Percentiles rank a stretch among this genome's conserved stretches.
These are phyloP conservation scores for Stenodema calcarata DNA, from an alignment of 2,888 invertebrate species.

Conservation along the genomic window DNA sequence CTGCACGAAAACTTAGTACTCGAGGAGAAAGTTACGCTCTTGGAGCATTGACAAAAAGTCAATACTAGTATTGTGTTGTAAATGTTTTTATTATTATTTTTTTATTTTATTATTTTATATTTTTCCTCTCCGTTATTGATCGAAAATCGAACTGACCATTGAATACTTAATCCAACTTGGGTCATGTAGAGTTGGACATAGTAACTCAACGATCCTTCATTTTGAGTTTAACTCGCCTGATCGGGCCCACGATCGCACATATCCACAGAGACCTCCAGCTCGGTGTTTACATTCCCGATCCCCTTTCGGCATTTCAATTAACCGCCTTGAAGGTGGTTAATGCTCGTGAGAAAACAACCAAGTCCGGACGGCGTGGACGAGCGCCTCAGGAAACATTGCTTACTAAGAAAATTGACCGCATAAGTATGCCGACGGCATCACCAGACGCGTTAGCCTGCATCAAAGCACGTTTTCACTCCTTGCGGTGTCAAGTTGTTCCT, in stretches of 20 bases:
- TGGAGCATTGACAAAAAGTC: too few relatives aligned
- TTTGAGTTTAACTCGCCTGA: too few relatives aligned
- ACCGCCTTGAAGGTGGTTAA: neutral
- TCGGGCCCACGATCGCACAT: neutral
- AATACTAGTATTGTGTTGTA: too few relatives aligned
- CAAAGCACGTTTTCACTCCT: conserved; percentile 22
- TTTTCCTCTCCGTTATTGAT: too few relatives aligned
- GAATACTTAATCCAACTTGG: too few relatives aligned
- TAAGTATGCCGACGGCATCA: conserved; percentile 29
- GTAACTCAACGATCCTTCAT: too few relatives aligned
- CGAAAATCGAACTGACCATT: too few relatives aligned
- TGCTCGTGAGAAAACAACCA: conserved; percentile 21
- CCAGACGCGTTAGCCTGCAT: conserved; percentile 16
- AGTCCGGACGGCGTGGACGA: neutral
- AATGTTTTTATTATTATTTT: too few relatives aligned
- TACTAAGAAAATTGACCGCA: conserved; percentile 22
- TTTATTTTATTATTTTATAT: too few relatives aligned
- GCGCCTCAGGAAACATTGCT: neutral
- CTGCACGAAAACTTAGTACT: too few relatives aligned
- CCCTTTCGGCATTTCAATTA: conserved; percentile 21
- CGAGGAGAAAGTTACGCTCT: too few relatives aligned
- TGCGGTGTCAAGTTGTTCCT: conserved; percentile 6
- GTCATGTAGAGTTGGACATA: too few relatives aligned
- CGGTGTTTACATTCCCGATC: neutral
- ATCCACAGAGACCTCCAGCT: neutral